Evolutionary conservation across 2,888 invertebrate genomes (phyloP), one percentile per base, ranked within the genome.

Genomic region (Synergus japonicus): DNA sequence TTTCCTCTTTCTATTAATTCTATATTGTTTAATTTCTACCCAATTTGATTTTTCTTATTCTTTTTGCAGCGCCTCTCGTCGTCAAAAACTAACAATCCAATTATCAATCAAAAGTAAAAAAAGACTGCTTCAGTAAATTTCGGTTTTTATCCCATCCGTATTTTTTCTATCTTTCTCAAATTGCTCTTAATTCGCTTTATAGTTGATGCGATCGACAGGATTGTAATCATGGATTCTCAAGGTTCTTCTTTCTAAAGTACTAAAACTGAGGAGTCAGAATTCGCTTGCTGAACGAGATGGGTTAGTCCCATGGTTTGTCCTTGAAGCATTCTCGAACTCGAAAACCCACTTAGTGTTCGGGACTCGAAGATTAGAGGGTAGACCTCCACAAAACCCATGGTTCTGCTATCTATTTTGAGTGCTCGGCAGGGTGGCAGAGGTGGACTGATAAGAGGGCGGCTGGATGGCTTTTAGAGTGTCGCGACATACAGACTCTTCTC

Each of bases 331-430:
- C 84, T 85, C 83, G 85, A 89, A 90, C 90, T 90, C 88, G 90
- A 88, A 90, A 90, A 90, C 83, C 89, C 90, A 90, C 90, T 90
- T 90, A 90, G 87, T 85, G 83, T 84, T 85, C 85, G 83, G 84
- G 82, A 84, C 82, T 85, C 83, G 78, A 83, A 89, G 90, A 90
- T 90, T 90, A 90, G 90, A 90, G 89, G 86, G 90, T 84, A 88
- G 85, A 78, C 81, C 83, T 81, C 76, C 76, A 67, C 66, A 79
- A 76, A 82, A 78, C 76, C 64, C 49, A 44, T 73, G 73, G 63
- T 65, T 29, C 77, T 69, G 81, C 79, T 87, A 86, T 86, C 86
- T 87, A 65, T 80, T 82, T 80, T 80, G 80, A 77, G 73, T 78
- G 80, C 49, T 54, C 81, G 79, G 82, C 49, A 73, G 54, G 54